Evolutionary conservation across 2,797 vertebrate genomes (phyloP), one percentile per base, ranked within the genome.

Genomic region (Artibeus jamaicensis): DNA sequence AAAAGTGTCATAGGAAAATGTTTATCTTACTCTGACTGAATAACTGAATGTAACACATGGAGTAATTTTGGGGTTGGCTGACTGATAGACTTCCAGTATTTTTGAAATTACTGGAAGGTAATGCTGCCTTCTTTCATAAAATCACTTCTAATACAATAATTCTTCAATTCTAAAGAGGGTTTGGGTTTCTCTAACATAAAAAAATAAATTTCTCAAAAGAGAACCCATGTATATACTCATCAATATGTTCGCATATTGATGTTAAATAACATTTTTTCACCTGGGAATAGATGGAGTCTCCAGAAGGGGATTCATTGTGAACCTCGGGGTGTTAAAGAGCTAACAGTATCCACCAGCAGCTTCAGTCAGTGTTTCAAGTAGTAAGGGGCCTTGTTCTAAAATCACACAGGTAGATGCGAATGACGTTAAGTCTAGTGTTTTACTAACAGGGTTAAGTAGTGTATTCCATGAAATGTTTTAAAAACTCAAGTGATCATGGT

Each of bases 11-110:
- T 14, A 77, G 93, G 44, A 55, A 85, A 91, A 67, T 77, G 79
- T 68, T 92, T 68, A 86, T 83, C 44, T 81, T 94, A n/a, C 57
- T 90, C n/a, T 89, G 59, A 48, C n/a, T 81, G 44, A 91, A 15
- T 65, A 95, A 34, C 19, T 73, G 55, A 74, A 7, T 78, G 15
- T 16, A 86, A 18, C 39, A 48, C 9, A 34, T 65, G 19, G 22
- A 6, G 29, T 91, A 48, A 44, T 86, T 92, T 94, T 65, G 84
- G 89, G 11, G 3, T 15, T 86, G 53, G 21, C 26, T 92, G 77
- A n/a, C 42, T 62, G 39, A 53, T 26, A 18, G 19, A 70, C n/a
- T 84, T 88, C 15, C 55, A 32, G 9, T 84, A 50, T 62, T 78
- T 95, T 88, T 82, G 12, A 3, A 78, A 76, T 78, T 67, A 65